Base-by-base conservation (phyloP, 1,140 invertebrate genomes). In the Procambarus clarkii region DNA sequence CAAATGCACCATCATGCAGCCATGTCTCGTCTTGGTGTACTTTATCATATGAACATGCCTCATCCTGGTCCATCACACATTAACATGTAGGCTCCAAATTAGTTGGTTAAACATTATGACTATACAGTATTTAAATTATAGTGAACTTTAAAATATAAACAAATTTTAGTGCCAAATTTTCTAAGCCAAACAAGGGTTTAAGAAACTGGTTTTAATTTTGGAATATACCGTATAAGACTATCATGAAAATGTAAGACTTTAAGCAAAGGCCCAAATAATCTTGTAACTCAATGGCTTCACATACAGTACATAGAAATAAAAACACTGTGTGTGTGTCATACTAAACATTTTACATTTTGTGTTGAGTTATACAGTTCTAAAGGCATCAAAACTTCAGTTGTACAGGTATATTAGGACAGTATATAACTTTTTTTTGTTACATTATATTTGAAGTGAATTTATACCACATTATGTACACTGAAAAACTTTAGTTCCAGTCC, bases 1-100 rank as follows among this genome's bases (percentile, higher is more conserved):
- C 90, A 91, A 78, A 91, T 91, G 90, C 90, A 91, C 45, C 90
- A 91, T 69, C 90, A 91, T 58, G 84, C 88, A 60, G 88, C 90
- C 3, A 91, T 91, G 90, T 91, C 90, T 74, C 90, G 90, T 46
- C 85, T 91, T 74, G 90, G 90, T 21, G 90, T 91, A 18, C 90
- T 91, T 18, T 91, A 91, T 48, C 90, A 91, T 21, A 91, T 91
- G 89, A 91, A 91, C 48, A 91, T 91, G 90, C 90, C 84, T 46
- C 90, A 91, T 44, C 90, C 90, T 71, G 90, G 90, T 18, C 90
- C 90, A 71, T 91, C 90, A 46, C 90, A 91, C 78, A 60, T 91
- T 8, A 91, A 91, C 80, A 91, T 91, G 90, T 76, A 50, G 21
- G 45, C 44, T 71, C 0, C 71, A 71, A 5, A 48, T 7, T 44